phyloP scores from a whole-genome alignment of 2,888 invertebrate genomes.

The Strigamia transsilvanica region DNA sequence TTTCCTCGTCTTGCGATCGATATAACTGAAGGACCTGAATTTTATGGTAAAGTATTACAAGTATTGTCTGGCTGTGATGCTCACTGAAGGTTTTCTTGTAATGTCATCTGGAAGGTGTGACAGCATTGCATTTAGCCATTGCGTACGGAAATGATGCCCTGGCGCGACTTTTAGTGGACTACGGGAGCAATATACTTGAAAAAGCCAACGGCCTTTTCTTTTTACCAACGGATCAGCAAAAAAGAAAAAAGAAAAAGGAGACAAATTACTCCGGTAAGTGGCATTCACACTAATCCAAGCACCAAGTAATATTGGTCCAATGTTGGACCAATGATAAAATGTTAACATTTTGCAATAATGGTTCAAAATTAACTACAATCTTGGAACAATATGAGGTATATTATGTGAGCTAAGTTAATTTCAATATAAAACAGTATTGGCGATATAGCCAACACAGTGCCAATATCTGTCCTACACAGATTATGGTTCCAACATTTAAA shows the following conservation, averaged over 20 bases:
- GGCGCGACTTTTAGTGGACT: slow-evolving; percentile 90
- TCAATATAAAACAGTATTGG: no score
- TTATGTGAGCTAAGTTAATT: no score
- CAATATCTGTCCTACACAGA: no score
- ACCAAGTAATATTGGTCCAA: no score
- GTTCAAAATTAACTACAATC: no score
- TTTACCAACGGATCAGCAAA: slow-evolving; percentile 91
- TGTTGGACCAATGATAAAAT: no score
- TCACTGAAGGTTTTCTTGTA: no score
- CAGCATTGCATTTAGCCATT: slow-evolving; percentile 93
- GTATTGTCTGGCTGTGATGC: background rate
- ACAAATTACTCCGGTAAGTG: slow-evolving; percentile 83
- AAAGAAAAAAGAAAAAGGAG: slow-evolving; percentile 76
- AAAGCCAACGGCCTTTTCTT: slow-evolving; percentile 96
- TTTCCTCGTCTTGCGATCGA: slow-evolving; percentile 91
- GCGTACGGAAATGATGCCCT: slow-evolving; percentile 96
- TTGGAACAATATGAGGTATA: no score
- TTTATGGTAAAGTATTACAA: slow-evolving; percentile 73
- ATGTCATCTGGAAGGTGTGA: slow-evolving; percentile 73
- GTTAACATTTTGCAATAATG: no score
- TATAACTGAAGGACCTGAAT: slow-evolving; percentile 97
- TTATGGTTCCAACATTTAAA: no score
- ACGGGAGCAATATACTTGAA: slow-evolving; percentile 90
- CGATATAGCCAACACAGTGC: no score
- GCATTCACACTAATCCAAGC: no score